Evolutionary conservation across 2,113 vertebrate species (phyloP).

Genomic region (Centropus bengalensis): DNA sequence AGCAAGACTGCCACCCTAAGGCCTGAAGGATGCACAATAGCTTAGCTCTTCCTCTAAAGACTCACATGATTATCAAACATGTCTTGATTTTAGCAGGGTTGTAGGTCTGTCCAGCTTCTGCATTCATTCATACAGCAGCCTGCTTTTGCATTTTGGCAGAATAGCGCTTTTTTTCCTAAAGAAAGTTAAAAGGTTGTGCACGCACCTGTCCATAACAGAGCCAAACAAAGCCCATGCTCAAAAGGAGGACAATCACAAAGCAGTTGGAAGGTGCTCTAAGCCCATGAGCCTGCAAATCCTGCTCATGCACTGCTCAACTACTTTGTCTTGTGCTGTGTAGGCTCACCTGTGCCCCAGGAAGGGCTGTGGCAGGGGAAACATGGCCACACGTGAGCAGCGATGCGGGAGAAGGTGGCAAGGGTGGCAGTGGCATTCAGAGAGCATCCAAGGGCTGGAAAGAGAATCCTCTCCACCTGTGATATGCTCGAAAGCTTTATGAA

Average conservation of each 20-base stretch:
- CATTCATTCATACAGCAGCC: not conserved
- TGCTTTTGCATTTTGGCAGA: not conserved
- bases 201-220: not conserved
- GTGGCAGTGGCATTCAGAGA: rapidly evolving
- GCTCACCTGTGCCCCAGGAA: too few species aligned
- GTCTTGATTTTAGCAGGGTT: not conserved
- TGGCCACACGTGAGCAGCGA: rapidly evolving
- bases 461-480: not conserved
- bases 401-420: rapidly evolving
- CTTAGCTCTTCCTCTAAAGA: not conserved
- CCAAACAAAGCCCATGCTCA: rapidly evolving
- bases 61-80: not conserved
- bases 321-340: rapidly evolving
- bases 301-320: not conserved
- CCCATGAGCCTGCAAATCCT: not conserved
- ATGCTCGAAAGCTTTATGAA: not conserved
- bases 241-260: rapidly evolving
- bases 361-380: rapidly evolving
- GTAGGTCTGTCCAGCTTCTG: not conserved
- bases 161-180: not conserved
- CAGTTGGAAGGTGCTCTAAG: not conserved
- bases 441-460: not conserved
- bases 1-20: conserved; percentile 68
- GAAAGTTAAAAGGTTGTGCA: not conserved
- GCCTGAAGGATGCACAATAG: not conserved